phyloP scores from a whole-genome alignment of 2,113 vertebrate species.

The Paramormyrops kingsleyae region DNA sequence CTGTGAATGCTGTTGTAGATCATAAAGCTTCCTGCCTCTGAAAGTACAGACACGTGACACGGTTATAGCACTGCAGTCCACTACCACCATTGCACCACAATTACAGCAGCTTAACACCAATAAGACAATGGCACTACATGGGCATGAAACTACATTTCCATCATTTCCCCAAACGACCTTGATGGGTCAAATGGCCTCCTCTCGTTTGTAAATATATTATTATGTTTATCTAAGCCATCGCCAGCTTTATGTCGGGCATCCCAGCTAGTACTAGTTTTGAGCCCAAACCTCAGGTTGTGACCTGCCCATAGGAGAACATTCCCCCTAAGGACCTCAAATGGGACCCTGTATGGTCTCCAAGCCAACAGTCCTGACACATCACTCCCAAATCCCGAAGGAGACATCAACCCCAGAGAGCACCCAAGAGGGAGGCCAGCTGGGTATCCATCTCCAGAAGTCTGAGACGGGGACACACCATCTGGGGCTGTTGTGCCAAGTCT shows the following conservation, averaged over 20 bases:
- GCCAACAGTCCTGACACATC: not conserved
- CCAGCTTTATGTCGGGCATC: not conserved
- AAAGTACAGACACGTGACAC: not conserved
- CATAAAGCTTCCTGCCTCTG: constrained; percentile 49
- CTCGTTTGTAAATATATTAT: no score
- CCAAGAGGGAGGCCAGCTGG: not conserved
- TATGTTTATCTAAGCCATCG: no score
- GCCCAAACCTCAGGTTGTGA: no score
- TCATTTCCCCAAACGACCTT: not conserved
- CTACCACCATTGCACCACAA: not conserved
- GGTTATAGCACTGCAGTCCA: not conserved
- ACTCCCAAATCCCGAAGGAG: not conserved
- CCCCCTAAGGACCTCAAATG: not conserved
- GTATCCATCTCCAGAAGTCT: not conserved
- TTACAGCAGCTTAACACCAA: not conserved
- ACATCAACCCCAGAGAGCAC: not conserved
- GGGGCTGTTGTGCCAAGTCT: not conserved
- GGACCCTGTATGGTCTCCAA: not conserved
- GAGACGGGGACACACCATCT: not conserved
- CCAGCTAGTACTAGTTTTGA: no score
- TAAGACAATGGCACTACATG: not conserved
- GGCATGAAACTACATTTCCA: not conserved
- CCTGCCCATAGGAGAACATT: no score
- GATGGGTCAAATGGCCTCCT: no score
- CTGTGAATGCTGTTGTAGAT: constrained; percentile 44